Base-by-base conservation (phyloP, 2,113 vertebrate genomes). In the Terrapene triunguis region DNA sequence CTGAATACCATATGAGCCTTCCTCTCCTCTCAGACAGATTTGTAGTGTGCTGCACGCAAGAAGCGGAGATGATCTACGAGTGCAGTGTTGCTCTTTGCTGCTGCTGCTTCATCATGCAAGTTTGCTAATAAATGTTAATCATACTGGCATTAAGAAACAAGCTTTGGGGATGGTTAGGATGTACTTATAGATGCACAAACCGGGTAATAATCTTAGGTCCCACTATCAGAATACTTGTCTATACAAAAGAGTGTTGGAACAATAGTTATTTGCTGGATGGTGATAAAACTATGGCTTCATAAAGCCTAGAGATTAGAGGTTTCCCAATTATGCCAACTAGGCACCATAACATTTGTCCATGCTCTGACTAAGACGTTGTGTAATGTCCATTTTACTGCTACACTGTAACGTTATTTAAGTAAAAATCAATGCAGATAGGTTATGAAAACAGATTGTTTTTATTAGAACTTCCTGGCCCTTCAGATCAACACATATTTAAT, bases 1-100 rank as follows among this genome's bases (percentile, higher is more conserved):
- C 74, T 89, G 95, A 95, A 91, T 87, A 69, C 16, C 8, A 8
- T 27, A 93, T 42, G 81, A 96, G 32, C n/a, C 53, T 32, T 51
- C 76, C 17, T 72, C 38, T 89, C 5, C 14, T 95, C 80, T 82
- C 51, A 55, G 86, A 57, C 54, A 17, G 35, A 65, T 88, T 87
- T 69, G 65, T 47, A 47, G 44, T 29, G 6, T 88, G 19, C 54
- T 29, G 22, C 57, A 51, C 80, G 16, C 2, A 1, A 90, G 24
- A 88, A 92, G 83, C 12, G 44, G 83, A 88, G 72, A 91, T 86
- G 54, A 17, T 27, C n/a, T 0, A 0, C 88, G 80, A n/a, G 80
- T 25, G 42, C n/a, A 86, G 42, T 51, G 32, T 13, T 81, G 35
- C 74, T 96, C 90, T 87, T 62, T 88, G 74, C 48, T 85, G 14